A percentile compares a stretch with the other conserved stretches of the same genome.
Conservation (phyloP, 2,797 vertebrate genomes). For the Gobionotothen gibberifrons region DNA sequence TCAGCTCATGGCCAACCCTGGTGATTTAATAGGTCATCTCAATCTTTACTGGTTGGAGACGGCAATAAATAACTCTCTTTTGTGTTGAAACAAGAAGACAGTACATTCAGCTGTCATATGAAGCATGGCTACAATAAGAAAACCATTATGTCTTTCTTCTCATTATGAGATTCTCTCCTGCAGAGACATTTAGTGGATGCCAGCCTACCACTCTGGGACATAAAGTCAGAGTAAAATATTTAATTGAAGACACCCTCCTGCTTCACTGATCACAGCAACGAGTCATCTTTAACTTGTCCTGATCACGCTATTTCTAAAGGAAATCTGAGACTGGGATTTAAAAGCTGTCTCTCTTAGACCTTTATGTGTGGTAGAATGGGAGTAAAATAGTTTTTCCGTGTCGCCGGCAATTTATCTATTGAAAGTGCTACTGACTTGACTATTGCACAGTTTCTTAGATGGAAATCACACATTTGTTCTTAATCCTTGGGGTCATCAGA, state of each 20-base stretch:
- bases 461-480: neutral
- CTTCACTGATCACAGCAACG: slow-evolving; percentile 80
- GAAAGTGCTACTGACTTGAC: slow-evolving; percentile 3
- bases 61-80: neutral
- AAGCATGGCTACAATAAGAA: slow-evolving; percentile 34
- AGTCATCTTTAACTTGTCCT: slow-evolving; percentile 75
- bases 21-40: neutral
- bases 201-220: slow-evolving; percentile 67
- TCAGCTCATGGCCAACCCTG: neutral
- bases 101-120: slow-evolving; percentile 12
- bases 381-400: slow-evolving; percentile 26
- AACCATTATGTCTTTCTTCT: slow-evolving; percentile 46
- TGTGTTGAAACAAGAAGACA: slow-evolving; percentile 21
- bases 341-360: slow-evolving; percentile 56
- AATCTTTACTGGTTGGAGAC: neutral
- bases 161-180: slow-evolving; percentile 71
- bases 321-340: slow-evolving; percentile 63
- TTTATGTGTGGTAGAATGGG: slow-evolving; percentile 32
- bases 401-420: neutral
- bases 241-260: slow-evolving; percentile 81
- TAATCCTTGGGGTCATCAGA: too few relatives aligned
- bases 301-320: slow-evolving; percentile 57
- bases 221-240: slow-evolving; percentile 79
- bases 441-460: slow-evolving; percentile 1
- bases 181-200: slow-evolving; percentile 58